Evolutionary conservation across 2,113 vertebrate species (phyloP).

Genomic region (Ciconia stormi): DNA sequence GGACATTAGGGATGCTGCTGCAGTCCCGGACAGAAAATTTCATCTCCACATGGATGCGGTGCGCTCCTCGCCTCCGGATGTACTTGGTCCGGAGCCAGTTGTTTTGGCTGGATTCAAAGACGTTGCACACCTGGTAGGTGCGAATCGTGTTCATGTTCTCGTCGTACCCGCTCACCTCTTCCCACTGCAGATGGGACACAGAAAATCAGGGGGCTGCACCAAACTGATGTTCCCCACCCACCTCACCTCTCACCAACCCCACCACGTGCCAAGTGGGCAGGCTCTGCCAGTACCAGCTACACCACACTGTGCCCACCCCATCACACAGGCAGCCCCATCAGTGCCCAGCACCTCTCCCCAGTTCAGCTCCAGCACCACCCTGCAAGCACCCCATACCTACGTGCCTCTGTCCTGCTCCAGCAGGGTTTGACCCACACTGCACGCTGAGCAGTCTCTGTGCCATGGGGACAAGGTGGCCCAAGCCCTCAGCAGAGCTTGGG

Average conservation of each 20-base stretch:
- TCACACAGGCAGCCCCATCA: accelerated
- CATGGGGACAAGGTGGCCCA: background rate
- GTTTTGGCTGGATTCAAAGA: slow-evolving; percentile 93
- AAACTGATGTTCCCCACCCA: accelerated
- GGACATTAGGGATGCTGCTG: slow-evolving; percentile 94
- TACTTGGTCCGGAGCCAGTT: slow-evolving; percentile 96
- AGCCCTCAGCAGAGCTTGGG: background rate
- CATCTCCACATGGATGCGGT: slow-evolving; percentile 96
- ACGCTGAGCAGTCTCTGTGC: accelerated
- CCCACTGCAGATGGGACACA: slow-evolving; percentile 82
- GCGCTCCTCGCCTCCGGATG: slow-evolving; percentile 86
- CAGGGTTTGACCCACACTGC: background rate
- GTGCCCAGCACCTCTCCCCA: background rate
- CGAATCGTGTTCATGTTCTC: slow-evolving; percentile 98
- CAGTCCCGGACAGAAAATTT: slow-evolving; percentile 97
- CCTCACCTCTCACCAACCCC: background rate
- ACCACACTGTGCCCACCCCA: background rate
- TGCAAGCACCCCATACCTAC: background rate
- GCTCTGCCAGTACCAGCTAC: background rate
- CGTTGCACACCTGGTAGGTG: slow-evolving; percentile 97
- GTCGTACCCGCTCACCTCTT: slow-evolving; percentile 96
- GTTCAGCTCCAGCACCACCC: background rate
- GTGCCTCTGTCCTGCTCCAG: accelerated
- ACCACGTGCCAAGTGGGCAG: accelerated
- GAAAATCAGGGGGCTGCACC: background rate